phyloP scores from a whole-genome alignment of 1,140 invertebrate genomes.

The Platorchestia sp. region DNA sequence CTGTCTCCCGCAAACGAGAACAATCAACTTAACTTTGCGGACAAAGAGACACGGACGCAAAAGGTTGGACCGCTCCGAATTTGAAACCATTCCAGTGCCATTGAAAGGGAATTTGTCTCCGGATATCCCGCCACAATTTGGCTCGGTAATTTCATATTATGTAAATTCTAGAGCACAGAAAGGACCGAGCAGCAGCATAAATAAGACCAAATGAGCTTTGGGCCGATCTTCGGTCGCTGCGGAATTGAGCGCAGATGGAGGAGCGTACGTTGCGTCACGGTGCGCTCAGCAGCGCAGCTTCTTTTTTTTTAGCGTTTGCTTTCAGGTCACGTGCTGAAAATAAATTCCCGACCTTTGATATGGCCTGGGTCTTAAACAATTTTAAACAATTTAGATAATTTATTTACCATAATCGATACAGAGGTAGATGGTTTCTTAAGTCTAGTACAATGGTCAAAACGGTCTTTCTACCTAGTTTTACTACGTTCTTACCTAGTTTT shows the following conservation, averaged over 20 bases:
- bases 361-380: neutral
- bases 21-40: slow-evolving; percentile 37
- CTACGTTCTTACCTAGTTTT: too few relatives aligned
- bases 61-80: slow-evolving; percentile 31
- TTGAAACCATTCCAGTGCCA: slow-evolving; percentile 40
- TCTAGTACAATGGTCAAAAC: too few relatives aligned
- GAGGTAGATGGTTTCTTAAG: too few relatives aligned
- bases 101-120: slow-evolving; percentile 53
- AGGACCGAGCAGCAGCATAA: slow-evolving; percentile 49
- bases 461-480: too few relatives aligned
- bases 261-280: neutral
- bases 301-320: neutral
- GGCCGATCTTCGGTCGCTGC: slow-evolving; percentile 40
- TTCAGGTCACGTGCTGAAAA: neutral
- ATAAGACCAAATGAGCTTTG: slow-evolving; percentile 43
- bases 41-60: slow-evolving; percentile 18
- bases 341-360: neutral
- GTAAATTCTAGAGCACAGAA: slow-evolving; percentile 47
- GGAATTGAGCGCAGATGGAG: neutral
- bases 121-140: slow-evolving; percentile 52
- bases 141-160: slow-evolving; percentile 55
- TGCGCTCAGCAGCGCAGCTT: neutral
- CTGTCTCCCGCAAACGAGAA: slow-evolving; percentile 32
- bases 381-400: too few relatives aligned
- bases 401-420: too few relatives aligned